Conservation (phyloP, 2,797 vertebrate genomes). For the Mus caroli region DNA sequence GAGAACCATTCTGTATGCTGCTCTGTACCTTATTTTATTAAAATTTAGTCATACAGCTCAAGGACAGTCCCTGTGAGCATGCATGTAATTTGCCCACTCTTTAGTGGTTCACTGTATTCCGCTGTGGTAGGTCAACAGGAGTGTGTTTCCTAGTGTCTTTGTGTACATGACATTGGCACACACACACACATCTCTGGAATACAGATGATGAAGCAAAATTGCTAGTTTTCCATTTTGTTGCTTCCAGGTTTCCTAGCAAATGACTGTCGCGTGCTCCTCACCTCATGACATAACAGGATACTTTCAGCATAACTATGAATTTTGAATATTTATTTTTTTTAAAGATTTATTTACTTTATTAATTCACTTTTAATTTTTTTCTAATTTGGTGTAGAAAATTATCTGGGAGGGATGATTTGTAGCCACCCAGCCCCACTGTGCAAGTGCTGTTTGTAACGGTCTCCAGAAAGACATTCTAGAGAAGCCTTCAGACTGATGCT, state of each 20-base stretch:
- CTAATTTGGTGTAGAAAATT: background rate
- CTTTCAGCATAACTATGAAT: background rate
- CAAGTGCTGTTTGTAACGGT: background rate
- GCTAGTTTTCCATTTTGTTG: background rate
- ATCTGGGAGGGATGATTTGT: background rate
- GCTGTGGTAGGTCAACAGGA: background rate
- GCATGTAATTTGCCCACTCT: background rate
- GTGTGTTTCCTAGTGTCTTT: background rate
- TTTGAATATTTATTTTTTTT: background rate
- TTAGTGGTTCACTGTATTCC: background rate
- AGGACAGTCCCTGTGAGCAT: background rate
- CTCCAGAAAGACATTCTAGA: background rate
- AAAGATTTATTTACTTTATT: background rate
- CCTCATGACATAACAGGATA: too few relatives aligned
- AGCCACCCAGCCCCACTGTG: too few relatives aligned
- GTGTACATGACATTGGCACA: too few relatives aligned
- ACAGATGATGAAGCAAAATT: background rate
- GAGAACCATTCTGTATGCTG: background rate
- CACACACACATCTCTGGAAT: background rate
- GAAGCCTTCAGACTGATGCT: background rate
- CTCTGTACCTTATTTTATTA: background rate
- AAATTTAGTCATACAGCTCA: background rate
- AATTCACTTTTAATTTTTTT: background rate
- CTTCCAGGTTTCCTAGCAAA: background rate
- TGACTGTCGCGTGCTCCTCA: background rate